Evolutionary conservation across 30 jellyfish, hydroid and myxozoan species (phyloP), one percentile per base, ranked within the genome.

Genomic region (Haliclystus octoradiatus): DNA sequence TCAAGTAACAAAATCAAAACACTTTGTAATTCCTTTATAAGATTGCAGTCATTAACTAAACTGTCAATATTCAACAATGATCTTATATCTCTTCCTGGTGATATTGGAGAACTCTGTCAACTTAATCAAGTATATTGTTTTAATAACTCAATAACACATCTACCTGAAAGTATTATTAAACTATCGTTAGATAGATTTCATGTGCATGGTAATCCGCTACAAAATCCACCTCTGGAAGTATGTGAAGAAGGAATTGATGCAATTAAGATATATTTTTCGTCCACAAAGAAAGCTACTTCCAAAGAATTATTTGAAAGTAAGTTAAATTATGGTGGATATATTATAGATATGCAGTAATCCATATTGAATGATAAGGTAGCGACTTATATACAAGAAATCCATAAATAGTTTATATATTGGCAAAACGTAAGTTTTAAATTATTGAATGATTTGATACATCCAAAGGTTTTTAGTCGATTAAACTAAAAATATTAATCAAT

Each of bases 141-240:
- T 15, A 65, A 73, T 40, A 86, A 86, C 63, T 31, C 14, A 40
- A 52, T 86, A 2, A 80, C 46, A 2, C 31, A 70, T 24, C 26
- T n/a, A 79, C 9, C 96, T 92, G 1, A 75, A 79, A 3, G 40
- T 70, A 27, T n/a, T n/a, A n/a, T n/a, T n/a, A n/a, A n/a, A n/a
- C n/a, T n/a, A n/a, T n/a, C n/a, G n/a, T n/a, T n/a, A 34, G 84
- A 78, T n/a, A 65, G 70, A 1, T 82, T 86, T 22, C 62, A 73
- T 9, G 52, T 81, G 62, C 79, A 75, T n/a, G n/a, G n/a, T 15
- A 86, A 86, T 65, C 94, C 92, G 1, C 71, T 86, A 4, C 96
- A 79, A n/a, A 63, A 27, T 31, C 96, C 96, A 13, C 96, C 96
- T 4, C 28, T 66, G 29, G 94, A 86, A 35, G 79, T 86, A 29